Conservation (phyloP, 1,140 invertebrate genomes). For the Halictus rubicundus region DNA sequence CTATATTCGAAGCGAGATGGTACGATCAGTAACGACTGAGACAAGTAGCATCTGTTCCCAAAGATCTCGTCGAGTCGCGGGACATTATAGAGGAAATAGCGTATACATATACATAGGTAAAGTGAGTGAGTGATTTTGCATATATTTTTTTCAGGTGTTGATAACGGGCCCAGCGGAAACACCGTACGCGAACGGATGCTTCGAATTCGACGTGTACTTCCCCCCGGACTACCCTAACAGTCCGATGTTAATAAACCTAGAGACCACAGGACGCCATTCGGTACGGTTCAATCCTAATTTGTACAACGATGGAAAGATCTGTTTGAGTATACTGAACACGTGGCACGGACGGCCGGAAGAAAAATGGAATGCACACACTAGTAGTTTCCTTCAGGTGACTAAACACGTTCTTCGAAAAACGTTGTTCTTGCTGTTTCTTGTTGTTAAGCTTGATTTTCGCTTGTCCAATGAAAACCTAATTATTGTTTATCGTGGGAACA, state of each 20-base stretch:
- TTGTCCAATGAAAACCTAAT: too few relatives aligned
- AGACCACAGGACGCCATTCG: constrained; percentile 95
- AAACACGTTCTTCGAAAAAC: constrained; percentile 5
- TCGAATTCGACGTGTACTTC: constrained; percentile 95
- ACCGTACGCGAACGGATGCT: constrained; percentile 94
- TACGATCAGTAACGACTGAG: too few relatives aligned
- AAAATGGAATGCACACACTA: constrained; percentile 98
- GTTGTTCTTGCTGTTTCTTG: too few relatives aligned
- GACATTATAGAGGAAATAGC: too few relatives aligned
- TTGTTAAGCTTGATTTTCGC: too few relatives aligned
- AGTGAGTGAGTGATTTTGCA: too few relatives aligned
- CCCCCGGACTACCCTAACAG: constrained; percentile 91
- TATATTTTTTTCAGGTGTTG: constrained; percentile 84
- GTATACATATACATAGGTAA: too few relatives aligned
- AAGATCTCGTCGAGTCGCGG: too few relatives aligned
- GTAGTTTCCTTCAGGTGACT: constrained; percentile 94
- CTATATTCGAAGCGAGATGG: too few relatives aligned
- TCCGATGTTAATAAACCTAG: constrained; percentile 93
- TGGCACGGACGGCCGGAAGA: constrained; percentile 99
- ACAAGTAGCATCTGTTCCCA: too few relatives aligned
- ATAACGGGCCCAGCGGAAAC: constrained; percentile 95
- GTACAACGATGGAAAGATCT: constrained; percentile 98
- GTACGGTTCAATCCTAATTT: constrained; percentile 98
- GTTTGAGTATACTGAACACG: constrained; percentile 96
- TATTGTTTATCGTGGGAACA: constrained; percentile 66